Base-by-base conservation (phyloP, 2,888 invertebrate genomes). In the Netelia fuscicornis region DNA sequence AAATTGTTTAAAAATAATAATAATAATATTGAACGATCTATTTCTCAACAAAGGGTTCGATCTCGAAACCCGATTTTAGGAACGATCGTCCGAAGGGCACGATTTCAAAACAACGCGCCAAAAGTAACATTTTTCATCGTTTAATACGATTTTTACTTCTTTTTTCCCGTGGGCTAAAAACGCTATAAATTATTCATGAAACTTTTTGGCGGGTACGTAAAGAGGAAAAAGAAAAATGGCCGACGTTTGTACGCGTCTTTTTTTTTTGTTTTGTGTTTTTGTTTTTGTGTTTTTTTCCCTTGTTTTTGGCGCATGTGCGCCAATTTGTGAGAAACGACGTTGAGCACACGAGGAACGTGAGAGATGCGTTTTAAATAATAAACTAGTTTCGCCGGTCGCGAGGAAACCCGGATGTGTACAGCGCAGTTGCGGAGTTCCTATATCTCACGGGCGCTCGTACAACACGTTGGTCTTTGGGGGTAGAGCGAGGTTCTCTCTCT, bases 321-420 rank as follows among this genome's bases (percentile, higher is more conserved):
- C 62, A 77, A 77, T 77, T 77, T 77, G 56, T 23, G 44, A 56
- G 23, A 58, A 58, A 77, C 67, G 42, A 67, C 37, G 30, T 37
- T 17, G n/a, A 25, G 44, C 20, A 42, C 1, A 13, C 11, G 42
- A 54, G 20, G 25, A 25, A 23, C 23, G 65, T 52, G 75, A 30
- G n/a, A 62, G 42, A 76, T 76, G 56, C 44, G 58, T 77, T 77
- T 77, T 77, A 77, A 77, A 77, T 77, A 77, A 77, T 77, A 67
- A 77, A 77, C 17, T 13, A 23, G 58, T 58, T 58, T 37, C 10
- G 42, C 56, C 25, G 48, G 37, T 42, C 17, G 44, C 8, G 44
- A 77, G 23, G 9, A 58, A 58, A 58, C 58, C 6, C 20, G 62
- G 17, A 42, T 17, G 48, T 48, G 13, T 48, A 48, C 11, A 48